Conservation (phyloP, 2,797 vertebrate genomes). For the Prionace glauca region DNA sequence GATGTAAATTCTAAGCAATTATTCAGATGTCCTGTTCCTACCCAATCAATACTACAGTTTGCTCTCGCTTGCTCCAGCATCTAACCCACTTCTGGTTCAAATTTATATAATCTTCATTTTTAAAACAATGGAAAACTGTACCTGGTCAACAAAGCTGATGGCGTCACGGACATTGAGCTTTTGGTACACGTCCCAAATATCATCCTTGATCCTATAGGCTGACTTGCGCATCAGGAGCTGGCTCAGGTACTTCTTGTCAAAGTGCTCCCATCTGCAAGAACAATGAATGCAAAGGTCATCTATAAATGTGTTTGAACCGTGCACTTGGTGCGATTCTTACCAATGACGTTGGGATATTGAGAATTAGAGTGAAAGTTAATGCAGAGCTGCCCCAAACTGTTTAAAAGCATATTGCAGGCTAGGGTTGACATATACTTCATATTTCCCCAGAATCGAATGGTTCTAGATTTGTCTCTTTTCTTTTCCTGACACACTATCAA, state of each 20-base stretch:
- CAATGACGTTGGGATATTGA: not conserved
- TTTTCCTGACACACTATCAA: not conserved
- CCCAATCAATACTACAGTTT: not conserved
- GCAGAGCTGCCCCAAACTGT: not conserved
- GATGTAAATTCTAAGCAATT: not conserved
- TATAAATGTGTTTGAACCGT: not conserved
- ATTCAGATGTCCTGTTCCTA: not conserved
- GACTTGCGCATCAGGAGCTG: conserved; percentile 86
- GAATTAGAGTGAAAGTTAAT: not conserved
- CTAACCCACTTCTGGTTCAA: not conserved
- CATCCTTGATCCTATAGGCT: conserved; percentile 80
- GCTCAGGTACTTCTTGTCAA: conserved; percentile 93
- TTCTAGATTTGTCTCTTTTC: not conserved
- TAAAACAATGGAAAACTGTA: not conserved
- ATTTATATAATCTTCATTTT: too few species aligned
- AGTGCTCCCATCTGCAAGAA: conserved; percentile 82
- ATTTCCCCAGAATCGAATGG: not conserved
- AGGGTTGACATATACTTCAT: not conserved
- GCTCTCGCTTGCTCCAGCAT: not conserved
- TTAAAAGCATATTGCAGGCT: not conserved
- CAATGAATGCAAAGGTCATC: not conserved
- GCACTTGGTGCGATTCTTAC: not conserved
- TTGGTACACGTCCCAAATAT: conserved; percentile 95
- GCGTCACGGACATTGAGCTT: conserved; percentile 94
- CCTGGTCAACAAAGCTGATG: conserved; percentile 91